Evolutionary conservation across 1,140 invertebrate species (phyloP).

Genomic region (Bemisia tabaci): DNA sequence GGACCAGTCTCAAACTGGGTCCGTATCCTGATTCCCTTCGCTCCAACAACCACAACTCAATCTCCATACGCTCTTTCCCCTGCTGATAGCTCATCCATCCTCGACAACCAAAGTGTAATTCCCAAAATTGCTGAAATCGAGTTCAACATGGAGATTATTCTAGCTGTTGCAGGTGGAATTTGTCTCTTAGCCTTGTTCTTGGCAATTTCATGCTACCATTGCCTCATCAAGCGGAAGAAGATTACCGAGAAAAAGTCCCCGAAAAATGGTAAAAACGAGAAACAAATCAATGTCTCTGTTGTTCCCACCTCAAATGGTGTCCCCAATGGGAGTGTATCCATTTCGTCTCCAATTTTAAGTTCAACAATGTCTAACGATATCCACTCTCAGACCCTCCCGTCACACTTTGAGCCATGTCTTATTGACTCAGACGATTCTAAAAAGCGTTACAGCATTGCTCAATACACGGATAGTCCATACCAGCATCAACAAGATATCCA

Average conservation of each 20-base stretch:
- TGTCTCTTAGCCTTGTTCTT: constrained; percentile 30
- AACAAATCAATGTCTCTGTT: constrained; percentile 24
- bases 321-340: constrained; percentile 18
- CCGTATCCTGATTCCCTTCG: constrained; percentile 34
- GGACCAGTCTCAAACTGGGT: constrained; percentile 42
- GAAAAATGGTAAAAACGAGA: constrained; percentile 17
- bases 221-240: constrained; percentile 28
- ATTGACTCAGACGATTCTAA: constrained; percentile 29
- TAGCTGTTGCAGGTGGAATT: constrained; percentile 31
- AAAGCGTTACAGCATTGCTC: constrained; percentile 35
- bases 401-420: constrained; percentile 25
- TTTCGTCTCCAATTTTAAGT: constrained; percentile 16
- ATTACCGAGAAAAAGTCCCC: constrained; percentile 18
- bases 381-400: constrained; percentile 17
- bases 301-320: constrained; percentile 19
- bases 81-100: constrained; percentile 23
- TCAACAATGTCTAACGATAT: constrained; percentile 7
- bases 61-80: constrained; percentile 30
- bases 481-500: constrained; percentile 9
- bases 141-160: constrained; percentile 28
- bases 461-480: constrained; percentile 19
- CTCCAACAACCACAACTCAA: constrained; percentile 32
- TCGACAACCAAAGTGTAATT: constrained; percentile 23
- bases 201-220: constrained; percentile 34
- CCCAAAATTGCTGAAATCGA: constrained; percentile 23